phyloP scores from a whole-genome alignment of 2,797 vertebrate genomes.

The Etheostoma nigrum region DNA sequence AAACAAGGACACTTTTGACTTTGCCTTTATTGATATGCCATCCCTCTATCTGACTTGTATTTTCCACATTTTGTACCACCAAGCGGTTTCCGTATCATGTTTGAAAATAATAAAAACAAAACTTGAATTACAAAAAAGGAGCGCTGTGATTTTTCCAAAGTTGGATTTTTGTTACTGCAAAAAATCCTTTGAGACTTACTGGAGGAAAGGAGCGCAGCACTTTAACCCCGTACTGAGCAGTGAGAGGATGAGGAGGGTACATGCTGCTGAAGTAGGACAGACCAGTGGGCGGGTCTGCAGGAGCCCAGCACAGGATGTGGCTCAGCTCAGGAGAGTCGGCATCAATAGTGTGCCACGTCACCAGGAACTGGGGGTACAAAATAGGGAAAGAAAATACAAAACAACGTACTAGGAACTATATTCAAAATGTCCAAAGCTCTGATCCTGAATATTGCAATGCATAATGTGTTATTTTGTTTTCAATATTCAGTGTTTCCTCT shows the following conservation, averaged over 20 bases:
- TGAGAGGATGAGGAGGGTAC: constrained; percentile 97
- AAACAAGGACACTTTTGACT: too few species aligned
- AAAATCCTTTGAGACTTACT: constrained; percentile 77
- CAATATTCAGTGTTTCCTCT: too few species aligned
- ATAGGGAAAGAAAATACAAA: background rate
- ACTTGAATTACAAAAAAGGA: too few species aligned
- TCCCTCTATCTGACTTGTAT: too few species aligned
- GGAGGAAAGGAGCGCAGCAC: constrained; percentile 96
- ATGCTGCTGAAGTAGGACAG: constrained; percentile 98
- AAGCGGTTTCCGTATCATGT: too few species aligned
- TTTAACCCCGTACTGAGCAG: constrained; percentile 96
- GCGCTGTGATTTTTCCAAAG: background rate
- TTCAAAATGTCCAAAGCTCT: too few species aligned
- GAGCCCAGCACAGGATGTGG: constrained; percentile 96
- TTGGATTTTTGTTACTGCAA: background rate
- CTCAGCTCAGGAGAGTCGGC: constrained; percentile 97
- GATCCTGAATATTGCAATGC: too few species aligned
- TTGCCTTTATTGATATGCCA: too few species aligned
- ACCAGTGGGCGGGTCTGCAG: constrained; percentile 94
- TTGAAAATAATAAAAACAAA: too few species aligned
- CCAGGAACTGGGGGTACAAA: constrained; percentile 87
- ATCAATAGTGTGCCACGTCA: constrained; percentile 98
- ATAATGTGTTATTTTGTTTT: too few species aligned
- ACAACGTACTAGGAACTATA: too few species aligned
- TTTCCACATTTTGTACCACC: too few species aligned